These are phyloP conservation scores for Diplolepis rosae DNA, from an alignment of 2,888 invertebrate genomes.

Conservation along the genomic window DNA sequence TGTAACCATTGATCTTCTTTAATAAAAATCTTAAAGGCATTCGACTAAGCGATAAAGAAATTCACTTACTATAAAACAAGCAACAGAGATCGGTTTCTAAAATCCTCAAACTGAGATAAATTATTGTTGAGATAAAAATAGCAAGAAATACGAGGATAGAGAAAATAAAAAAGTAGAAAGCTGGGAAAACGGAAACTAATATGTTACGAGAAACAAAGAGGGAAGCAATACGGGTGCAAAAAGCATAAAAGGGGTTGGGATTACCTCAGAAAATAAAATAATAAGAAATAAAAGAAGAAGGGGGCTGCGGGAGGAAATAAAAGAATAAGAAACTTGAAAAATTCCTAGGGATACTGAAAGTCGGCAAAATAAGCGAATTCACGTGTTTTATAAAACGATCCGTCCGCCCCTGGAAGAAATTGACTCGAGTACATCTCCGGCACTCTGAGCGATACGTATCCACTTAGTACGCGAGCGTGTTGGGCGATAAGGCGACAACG, in stretches of 20 bases:
- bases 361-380: not conserved
- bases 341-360: not conserved
- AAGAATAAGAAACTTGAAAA: not conserved
- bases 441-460: not conserved
- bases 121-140: too few species aligned
- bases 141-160: not conserved
- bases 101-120: too few species aligned
- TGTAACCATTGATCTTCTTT: not conserved
- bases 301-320: not conserved
- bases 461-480: constrained; percentile 30
- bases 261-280: not conserved
- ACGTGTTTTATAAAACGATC: not conserved
- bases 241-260: constrained; percentile 17
- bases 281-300: not conserved
- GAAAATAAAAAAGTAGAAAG: not conserved
- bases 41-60: too few species aligned
- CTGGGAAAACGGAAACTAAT: constrained; percentile 24
- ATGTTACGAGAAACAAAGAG: constrained; percentile 25
- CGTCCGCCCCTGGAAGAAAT: not conserved
- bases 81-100: too few species aligned
- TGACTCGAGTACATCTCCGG: constrained; percentile 18
- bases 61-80: too few species aligned
- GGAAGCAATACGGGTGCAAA: constrained; percentile 1
- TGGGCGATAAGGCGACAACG: constrained; percentile 24
- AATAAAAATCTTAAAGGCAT: not conserved